Evolutionary conservation across 2,888 invertebrate genomes (phyloP).

Genomic region (Cepaea hortensis): DNA sequence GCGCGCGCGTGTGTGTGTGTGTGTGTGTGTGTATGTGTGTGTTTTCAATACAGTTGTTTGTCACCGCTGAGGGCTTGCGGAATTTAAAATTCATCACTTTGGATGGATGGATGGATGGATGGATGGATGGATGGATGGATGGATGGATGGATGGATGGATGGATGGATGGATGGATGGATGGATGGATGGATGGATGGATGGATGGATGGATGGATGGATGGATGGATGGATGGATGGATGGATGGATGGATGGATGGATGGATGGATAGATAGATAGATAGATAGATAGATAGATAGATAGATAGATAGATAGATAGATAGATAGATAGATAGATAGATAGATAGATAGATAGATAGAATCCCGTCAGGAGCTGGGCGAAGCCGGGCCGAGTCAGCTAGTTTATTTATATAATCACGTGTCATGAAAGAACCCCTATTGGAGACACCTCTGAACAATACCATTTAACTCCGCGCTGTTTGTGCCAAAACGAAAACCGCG

Average conservation of each 20-base stretch:
- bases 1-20: too few relatives aligned
- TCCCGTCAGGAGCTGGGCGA: too few relatives aligned
- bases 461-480: too few relatives aligned
- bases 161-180: slow-evolving; percentile 7
- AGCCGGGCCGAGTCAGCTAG: too few relatives aligned
- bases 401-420: too few relatives aligned
- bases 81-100: too few relatives aligned
- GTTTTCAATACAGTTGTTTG: too few relatives aligned
- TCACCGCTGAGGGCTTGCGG: too few relatives aligned
- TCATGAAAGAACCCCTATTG: too few relatives aligned
- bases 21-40: too few relatives aligned
- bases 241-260: slow-evolving; percentile 7
- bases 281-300: background rate
- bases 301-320: background rate
- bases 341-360: background rate
- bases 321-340: background rate
- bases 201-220: slow-evolving; percentile 7
- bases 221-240: slow-evolving; percentile 7
- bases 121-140: slow-evolving; percentile 7
- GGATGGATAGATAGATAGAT: background rate
- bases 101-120: slow-evolving; percentile 1
- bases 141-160: slow-evolving; percentile 7
- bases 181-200: slow-evolving; percentile 7
- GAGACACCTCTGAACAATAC: too few relatives aligned
- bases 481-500: too few relatives aligned